Conservation (phyloP, 2,888 invertebrate genomes). For the Sinhomidia bicolor region DNA sequence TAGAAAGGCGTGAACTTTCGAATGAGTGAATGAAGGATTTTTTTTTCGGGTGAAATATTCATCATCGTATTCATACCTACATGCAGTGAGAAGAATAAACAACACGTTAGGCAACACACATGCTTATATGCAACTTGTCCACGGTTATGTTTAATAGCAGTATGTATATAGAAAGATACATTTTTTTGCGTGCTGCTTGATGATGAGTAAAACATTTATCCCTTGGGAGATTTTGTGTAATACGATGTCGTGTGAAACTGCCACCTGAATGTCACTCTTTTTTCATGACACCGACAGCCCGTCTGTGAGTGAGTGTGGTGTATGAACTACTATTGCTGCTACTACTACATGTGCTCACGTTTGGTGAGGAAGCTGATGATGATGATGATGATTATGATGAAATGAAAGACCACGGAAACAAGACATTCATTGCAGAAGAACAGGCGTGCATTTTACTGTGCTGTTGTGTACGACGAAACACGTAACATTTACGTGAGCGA, state of each 20-base stretch:
- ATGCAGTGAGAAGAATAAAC: not conserved
- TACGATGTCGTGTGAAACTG: conserved; percentile 79
- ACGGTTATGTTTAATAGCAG: not conserved
- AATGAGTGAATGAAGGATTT: conserved; percentile 22
- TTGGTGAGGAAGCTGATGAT: not conserved
- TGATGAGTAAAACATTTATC: conserved; percentile 44
- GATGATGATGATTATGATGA: not conserved
- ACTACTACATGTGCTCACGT: too few relatives aligned
- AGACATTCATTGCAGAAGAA: not conserved
- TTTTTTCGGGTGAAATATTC: conserved; percentile 6
- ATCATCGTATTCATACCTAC: not conserved
- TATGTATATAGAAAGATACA: not conserved
- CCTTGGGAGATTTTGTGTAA: conserved; percentile 76
- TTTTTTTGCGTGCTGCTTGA: conserved; percentile 9
- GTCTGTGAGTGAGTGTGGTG: not conserved
- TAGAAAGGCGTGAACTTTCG: conserved; percentile 51
- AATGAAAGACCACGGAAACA: conserved; percentile 26
- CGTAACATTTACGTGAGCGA: too few relatives aligned
- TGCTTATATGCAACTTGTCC: not conserved
- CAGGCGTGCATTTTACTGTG: not conserved
- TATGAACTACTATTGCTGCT: too few relatives aligned
- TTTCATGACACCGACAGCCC: conserved; percentile 54
- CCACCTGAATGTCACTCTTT: conserved; percentile 79
- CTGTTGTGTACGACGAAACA: not conserved
- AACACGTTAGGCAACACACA: not conserved